Evolutionary conservation across 2,113 vertebrate species (phyloP).

Genomic region (Todiramphus saurophagus): DNA sequence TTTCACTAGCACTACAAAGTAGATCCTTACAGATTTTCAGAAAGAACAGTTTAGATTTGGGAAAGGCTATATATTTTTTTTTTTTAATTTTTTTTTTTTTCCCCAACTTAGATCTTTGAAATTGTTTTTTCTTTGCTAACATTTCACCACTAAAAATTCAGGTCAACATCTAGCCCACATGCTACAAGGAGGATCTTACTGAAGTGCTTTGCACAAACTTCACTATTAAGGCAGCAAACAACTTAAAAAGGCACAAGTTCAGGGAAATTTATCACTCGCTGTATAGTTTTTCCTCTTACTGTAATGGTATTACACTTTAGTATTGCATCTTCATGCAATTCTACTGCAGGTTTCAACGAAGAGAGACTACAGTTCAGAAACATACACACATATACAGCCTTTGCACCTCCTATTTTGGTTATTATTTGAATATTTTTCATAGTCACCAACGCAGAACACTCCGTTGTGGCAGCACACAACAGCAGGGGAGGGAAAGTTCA

Average conservation of each 20-base stretch:
- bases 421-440: neutral
- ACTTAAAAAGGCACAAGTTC: neutral
- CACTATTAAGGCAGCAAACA: neutral
- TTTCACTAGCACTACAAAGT: neutral
- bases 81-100: neutral
- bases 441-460: neutral
- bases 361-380: neutral
- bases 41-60: neutral
- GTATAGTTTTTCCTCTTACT: neutral
- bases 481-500: neutral
- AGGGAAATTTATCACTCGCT: neutral
- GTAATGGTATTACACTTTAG: neutral
- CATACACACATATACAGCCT: neutral
- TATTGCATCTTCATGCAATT: neutral
- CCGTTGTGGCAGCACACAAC: neutral
- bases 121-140: neutral
- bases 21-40: neutral
- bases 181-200: neutral
- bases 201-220: neutral
- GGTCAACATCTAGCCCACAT: neutral
- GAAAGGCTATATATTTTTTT: neutral
- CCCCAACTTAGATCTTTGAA: neutral
- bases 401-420: neutral
- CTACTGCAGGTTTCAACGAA: neutral
- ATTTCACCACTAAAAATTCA: neutral